A percentile compares a stretch with the other conserved stretches of the same genome.
Evolutionary conservation across 1,140 invertebrate species (phyloP).

Genomic region (Polypedilum vanderplanki): DNA sequence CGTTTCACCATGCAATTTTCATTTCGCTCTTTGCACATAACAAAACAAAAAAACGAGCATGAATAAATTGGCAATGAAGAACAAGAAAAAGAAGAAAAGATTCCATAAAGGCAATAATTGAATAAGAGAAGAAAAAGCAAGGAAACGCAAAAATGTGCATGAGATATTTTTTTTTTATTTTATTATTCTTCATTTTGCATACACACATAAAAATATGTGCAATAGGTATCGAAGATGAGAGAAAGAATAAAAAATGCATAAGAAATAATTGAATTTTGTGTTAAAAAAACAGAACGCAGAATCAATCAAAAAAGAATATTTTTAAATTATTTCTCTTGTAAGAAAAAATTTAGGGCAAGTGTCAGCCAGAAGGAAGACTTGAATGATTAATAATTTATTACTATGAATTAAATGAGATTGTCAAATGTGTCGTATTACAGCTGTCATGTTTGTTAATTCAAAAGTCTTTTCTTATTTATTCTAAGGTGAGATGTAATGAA

Average conservation of each 20-base stretch:
- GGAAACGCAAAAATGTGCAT: slow-evolving; percentile 11
- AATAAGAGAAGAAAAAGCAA: slow-evolving; percentile 13
- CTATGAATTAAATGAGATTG: slow-evolving; percentile 4
- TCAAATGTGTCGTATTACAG: neutral
- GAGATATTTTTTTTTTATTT: neutral
- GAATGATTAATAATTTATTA: slow-evolving; percentile 14
- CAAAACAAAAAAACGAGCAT: neutral
- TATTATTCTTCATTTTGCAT: neutral
- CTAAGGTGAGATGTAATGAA: too few relatives aligned
- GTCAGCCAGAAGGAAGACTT: neutral
- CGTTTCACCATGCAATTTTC: neutral
- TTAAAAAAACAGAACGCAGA: neutral
- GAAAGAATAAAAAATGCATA: too few relatives aligned
- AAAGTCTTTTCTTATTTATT: too few relatives aligned
- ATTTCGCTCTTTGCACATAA: neutral
- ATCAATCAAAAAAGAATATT: slow-evolving; percentile 3
- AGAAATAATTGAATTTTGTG: neutral
- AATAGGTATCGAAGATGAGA: neutral
- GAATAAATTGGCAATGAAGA: neutral
- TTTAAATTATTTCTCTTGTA: neutral
- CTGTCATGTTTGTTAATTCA: too few relatives aligned
- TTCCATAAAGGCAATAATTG: neutral
- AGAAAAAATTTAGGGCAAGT: neutral
- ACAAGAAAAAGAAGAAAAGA: neutral
- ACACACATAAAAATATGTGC: neutral